Percentiles rank a stretch among this genome's conserved stretches.
These are phyloP conservation scores for Stenopsyche tienmushanensis DNA, from an alignment of 1,140 invertebrate genomes.

Conservation along the genomic window DNA sequence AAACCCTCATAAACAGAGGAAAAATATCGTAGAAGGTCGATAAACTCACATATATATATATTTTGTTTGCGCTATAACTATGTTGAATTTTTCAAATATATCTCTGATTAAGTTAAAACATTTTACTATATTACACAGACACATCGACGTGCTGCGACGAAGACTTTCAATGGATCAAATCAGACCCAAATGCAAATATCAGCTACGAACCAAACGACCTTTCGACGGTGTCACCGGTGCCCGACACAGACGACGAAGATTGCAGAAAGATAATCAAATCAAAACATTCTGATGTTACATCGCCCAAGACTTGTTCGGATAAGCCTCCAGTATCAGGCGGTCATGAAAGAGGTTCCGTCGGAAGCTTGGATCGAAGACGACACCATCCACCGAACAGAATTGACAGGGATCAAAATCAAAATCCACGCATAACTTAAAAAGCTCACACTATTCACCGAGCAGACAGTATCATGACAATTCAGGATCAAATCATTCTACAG, in stretches of 20 bases:
- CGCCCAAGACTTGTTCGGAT: slow-evolving; percentile 34
- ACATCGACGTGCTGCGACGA: slow-evolving; percentile 58
- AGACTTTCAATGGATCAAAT: slow-evolving; percentile 61
- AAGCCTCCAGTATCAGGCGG: slow-evolving; percentile 42
- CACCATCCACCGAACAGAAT: slow-evolving; percentile 50
- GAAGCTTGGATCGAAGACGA: slow-evolving; percentile 56
- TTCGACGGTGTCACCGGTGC: slow-evolving; percentile 6
- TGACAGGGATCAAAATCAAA: slow-evolving; percentile 58
- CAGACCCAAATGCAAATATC: slow-evolving; percentile 27
- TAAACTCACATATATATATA: slow-evolving; percentile 41
- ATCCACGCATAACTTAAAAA: slow-evolving; percentile 56
- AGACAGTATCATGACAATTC: slow-evolving; percentile 47
- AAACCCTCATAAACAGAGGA: slow-evolving; percentile 47
- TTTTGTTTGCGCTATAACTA: slow-evolving; percentile 40
- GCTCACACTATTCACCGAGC: slow-evolving; percentile 46
- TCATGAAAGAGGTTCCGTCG: slow-evolving; percentile 48
- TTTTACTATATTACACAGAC: slow-evolving; percentile 42
- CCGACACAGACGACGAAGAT: slow-evolving; percentile 27
- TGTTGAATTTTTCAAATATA: neutral
- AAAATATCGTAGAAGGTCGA: neutral
- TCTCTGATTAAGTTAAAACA: neutral
- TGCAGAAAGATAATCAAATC: slow-evolving; percentile 28
- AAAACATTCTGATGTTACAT: slow-evolving; percentile 16
- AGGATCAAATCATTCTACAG: slow-evolving; percentile 44
- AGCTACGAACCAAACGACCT: slow-evolving; percentile 16